A percentile compares a stretch with the other conserved stretches of the same genome.
Conservation (phyloP, 2,888 invertebrate species). For the Pandemis heparana region DNA sequence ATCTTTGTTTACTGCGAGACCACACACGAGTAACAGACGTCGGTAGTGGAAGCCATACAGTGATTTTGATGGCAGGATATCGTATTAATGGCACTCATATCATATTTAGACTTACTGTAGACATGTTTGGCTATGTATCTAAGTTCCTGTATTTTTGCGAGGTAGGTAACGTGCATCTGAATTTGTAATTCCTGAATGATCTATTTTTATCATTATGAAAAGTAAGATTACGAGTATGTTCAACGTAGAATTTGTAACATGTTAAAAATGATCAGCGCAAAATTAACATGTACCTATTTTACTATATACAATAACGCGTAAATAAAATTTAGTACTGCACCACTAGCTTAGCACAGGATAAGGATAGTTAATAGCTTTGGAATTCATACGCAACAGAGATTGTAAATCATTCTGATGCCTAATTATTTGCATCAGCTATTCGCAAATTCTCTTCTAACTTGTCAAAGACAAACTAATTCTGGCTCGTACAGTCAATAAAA, state of each 20-base stretch:
- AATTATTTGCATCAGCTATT: background rate
- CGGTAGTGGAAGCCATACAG: constrained; percentile 70
- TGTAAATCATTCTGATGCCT: too few species aligned
- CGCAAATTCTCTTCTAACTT: constrained; percentile 4
- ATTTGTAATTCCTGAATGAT: background rate
- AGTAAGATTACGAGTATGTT: too few species aligned
- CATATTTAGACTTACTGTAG: constrained; percentile 64
- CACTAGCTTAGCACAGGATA: background rate
- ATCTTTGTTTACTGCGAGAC: constrained; percentile 80
- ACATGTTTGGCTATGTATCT: constrained; percentile 15
- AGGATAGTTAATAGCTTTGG: background rate
- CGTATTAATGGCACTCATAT: constrained; percentile 74
- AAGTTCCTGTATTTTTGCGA: constrained; percentile 43
- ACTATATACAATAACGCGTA: too few species aligned
- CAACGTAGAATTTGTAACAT: too few species aligned
- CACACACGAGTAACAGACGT: constrained; percentile 78
- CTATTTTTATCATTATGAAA: too few species aligned
- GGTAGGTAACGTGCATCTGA: background rate
- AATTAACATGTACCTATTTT: too few species aligned
- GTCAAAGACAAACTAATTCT: constrained; percentile 43
- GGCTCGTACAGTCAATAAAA: constrained; percentile 57
- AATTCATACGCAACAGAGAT: background rate
- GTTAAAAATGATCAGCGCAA: too few species aligned
- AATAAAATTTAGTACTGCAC: too few species aligned
- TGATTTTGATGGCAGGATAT: constrained; percentile 81